phyloP scores from a whole-genome alignment of 2,888 invertebrate genomes.

The Cephus pygmeus region DNA sequence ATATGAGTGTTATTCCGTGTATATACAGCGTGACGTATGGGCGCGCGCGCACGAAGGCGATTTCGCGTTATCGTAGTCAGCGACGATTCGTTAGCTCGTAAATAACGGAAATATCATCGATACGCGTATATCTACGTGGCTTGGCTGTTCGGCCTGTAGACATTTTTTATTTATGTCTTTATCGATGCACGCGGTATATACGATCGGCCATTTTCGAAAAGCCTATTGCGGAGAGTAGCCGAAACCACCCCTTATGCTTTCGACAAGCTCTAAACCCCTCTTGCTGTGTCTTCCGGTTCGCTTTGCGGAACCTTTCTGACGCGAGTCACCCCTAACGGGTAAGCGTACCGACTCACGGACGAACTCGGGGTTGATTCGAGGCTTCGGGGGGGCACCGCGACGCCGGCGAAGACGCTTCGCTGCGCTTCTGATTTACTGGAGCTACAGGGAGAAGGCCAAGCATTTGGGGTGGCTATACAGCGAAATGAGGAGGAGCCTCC shows the following conservation, averaged over 20 bases:
- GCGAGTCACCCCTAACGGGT: constrained; percentile 23
- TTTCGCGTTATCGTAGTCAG: not conserved
- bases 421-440: constrained; percentile 57
- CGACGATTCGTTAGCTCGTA: not conserved
- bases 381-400: constrained; percentile 24
- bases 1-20: not conserved
- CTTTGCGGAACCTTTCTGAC: not conserved
- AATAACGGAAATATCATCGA: not conserved
- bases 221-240: not conserved
- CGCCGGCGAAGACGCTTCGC: constrained; percentile 51
- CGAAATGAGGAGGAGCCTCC: constrained; percentile 11
- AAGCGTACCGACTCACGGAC: constrained; percentile 35
- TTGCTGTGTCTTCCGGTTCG: constrained; percentile 12
- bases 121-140: not conserved
- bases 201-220: not conserved
- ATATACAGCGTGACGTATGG: not conserved
- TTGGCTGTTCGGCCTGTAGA: not conserved
- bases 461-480: constrained; percentile 6
- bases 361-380: constrained; percentile 37
- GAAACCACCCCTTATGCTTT: not conserved
- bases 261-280: not conserved
- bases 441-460: constrained; percentile 26
- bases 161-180: not conserved
- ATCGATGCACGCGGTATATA: not conserved
- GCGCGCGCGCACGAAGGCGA: not conserved